Evolutionary conservation across 2,888 invertebrate species (phyloP), one percentile per base, ranked within the genome.

Genomic region (Hemistola chrysoprasaria): DNA sequence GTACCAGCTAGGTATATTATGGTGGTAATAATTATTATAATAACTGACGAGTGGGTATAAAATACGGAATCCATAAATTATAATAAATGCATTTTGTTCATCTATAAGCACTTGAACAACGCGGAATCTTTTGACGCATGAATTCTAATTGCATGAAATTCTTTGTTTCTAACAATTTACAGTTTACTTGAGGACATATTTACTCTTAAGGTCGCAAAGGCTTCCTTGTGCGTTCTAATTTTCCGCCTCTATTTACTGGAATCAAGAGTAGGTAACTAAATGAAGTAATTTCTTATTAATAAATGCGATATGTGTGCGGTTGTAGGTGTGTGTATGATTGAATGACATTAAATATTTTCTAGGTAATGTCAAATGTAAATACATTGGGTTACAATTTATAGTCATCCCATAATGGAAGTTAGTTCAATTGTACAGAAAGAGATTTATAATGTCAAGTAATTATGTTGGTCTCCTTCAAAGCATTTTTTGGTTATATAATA

Each of bases 141-240:
- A 55, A 59, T 60, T 59, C 30, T 53, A 56, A 57, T 58, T 25
- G 41, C 38, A 46, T 40, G 47, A 49, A 48, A 56, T 59, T 56
- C 53, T 56, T 59, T 50, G 48, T 56, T 37, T 37, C 6, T 41
- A 50, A 29, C 35, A 35, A 36, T 45, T 4, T 16, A 16, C 16
- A 16, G 29, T 35, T 32, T 27, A 26, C 38, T 34, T 45, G 22
- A 47, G n/a, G 44, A 50, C 36, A 41, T 44, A n/a, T n/a, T n/a
- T n/a, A n/a, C n/a, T n/a, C 36, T 42, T 43, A 51, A 62, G 65
- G 59, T 31, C 62, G 33, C 38, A 38, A 41, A 8, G 59, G 57
- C 50, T 74, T 68, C 67, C 65, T 70, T 42, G 48, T 69, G 55
- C 40, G 42, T 43, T 46, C 53, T 42, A 54, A 62, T 59, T 65